Conservation (phyloP, 2,888 invertebrate genomes). For the Tupiocoris notatus region DNA sequence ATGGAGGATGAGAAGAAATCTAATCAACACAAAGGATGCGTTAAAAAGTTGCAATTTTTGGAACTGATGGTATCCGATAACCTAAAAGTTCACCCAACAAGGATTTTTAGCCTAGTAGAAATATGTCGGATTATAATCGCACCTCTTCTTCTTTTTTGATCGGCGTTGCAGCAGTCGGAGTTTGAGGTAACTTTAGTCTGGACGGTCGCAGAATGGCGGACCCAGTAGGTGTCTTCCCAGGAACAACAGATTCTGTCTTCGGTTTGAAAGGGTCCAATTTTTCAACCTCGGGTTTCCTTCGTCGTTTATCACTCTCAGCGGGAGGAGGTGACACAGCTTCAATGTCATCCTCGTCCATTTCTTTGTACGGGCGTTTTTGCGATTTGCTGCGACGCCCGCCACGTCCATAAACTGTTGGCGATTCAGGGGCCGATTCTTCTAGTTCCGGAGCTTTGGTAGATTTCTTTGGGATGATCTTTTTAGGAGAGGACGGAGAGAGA, state of each 20-base stretch:
- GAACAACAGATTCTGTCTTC: background rate
- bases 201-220: constrained; percentile 24
- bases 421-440: background rate
- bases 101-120: background rate
- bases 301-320: background rate
- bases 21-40: too few relatives aligned
- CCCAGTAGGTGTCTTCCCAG: background rate
- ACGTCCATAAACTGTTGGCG: background rate
- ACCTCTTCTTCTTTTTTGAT: constrained; percentile 19
- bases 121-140: background rate
- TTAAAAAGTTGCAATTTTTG: too few relatives aligned
- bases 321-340: constrained; percentile 26
- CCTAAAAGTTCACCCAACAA: too few relatives aligned
- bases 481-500: background rate
- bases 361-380: constrained; percentile 29
- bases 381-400: constrained; percentile 10
- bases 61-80: too few relatives aligned
- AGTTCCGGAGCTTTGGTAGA: background rate
- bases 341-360: constrained; percentile 37
- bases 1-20: too few relatives aligned
- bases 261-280: background rate
- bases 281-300: constrained; percentile 2
- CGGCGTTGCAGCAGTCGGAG: background rate
- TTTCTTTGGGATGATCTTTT: background rate
- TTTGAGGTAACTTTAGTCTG: constrained; percentile 19